A percentile compares a stretch with the other conserved stretches of the same genome.
These are phyloP conservation scores for Hippocampus mohnikei DNA, from an alignment of 2,113 vertebrate genomes.

Conservation along the genomic window DNA sequence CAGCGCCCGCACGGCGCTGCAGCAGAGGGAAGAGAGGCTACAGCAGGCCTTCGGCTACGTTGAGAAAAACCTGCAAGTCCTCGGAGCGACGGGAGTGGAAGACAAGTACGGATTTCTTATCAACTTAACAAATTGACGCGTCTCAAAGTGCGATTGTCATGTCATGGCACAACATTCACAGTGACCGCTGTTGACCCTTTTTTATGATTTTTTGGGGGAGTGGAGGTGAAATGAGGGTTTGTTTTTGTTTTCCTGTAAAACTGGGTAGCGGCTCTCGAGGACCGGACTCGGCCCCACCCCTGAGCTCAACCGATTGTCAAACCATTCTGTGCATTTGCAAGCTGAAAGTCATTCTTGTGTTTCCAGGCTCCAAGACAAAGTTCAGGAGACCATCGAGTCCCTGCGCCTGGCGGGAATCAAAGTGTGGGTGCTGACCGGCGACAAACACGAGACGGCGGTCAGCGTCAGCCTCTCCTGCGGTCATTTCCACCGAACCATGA, in stretches of 20 bases:
- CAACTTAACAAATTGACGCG: neutral
- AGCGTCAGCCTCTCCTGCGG: conserved; percentile 95
- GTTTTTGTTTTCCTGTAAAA: too few relatives aligned
- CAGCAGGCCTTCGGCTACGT: conserved; percentile 84
- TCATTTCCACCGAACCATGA: conserved; percentile 95
- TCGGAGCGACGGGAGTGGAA: conserved; percentile 96
- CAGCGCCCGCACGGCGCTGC: conserved; percentile 88
- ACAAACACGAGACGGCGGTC: conserved; percentile 94
- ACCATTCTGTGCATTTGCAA: too few relatives aligned
- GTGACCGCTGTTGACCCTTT: too few relatives aligned
- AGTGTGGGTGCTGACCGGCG: conserved; percentile 95
- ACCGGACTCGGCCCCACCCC: too few relatives aligned
- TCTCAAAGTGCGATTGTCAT: neutral
- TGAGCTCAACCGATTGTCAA: too few relatives aligned
- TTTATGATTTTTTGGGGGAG: too few relatives aligned
- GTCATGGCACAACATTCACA: too few relatives aligned
- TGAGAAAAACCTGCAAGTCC: conserved; percentile 87
- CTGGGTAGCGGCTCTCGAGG: too few relatives aligned
- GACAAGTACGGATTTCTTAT: conserved; percentile 80
- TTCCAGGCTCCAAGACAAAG: conserved; percentile 89
- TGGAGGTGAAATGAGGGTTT: too few relatives aligned
- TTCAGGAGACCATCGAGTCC: conserved; percentile 93
- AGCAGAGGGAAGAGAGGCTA: conserved; percentile 86
- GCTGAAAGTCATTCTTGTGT: neutral
- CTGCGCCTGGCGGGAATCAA: conserved; percentile 94